phyloP scores from a whole-genome alignment of 2,888 invertebrate genomes.

The Crioceris asparagi region DNA sequence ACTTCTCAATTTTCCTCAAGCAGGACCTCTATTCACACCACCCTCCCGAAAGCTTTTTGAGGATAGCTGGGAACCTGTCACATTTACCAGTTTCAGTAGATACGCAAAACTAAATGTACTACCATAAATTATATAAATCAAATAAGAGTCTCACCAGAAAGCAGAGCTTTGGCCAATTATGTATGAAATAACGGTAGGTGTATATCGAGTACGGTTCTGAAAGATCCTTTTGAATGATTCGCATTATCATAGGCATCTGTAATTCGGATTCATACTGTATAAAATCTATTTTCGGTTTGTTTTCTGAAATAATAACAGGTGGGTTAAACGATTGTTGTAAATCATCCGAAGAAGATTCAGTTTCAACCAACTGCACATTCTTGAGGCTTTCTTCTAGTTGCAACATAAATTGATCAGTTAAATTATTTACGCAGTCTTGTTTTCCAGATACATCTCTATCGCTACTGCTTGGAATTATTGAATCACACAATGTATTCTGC shows the following conservation, averaged over 20 bases:
- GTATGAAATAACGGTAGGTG: conserved; percentile 99
- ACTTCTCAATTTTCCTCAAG: too few relatives aligned
- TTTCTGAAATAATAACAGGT: conserved; percentile 4
- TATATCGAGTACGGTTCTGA: conserved; percentile 99
- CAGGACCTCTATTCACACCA: too few relatives aligned
- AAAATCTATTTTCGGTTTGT: conserved; percentile 39
- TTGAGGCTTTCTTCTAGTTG: conserved; percentile 14
- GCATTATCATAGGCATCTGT: conserved; percentile 98
- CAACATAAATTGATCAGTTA: conserved; percentile 3
- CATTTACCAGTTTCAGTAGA: too few relatives aligned
- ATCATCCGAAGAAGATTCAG: too few relatives aligned
- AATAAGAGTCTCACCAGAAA: conserved; percentile 60
- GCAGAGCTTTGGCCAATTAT: conserved; percentile 99
- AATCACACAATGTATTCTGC: conserved; percentile 1
- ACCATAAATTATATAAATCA: too few relatives aligned
- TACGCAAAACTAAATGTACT: too few relatives aligned
- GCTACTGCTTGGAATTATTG: conserved; percentile 6
- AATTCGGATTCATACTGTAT: conserved; percentile 86
- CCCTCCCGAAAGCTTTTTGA: too few relatives aligned
- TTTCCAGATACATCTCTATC: too few relatives aligned
- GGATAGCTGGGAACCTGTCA: too few relatives aligned
- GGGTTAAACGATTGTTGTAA: too few relatives aligned
- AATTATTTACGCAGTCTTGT: too few relatives aligned
- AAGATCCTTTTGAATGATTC: conserved; percentile 95
- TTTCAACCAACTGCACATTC: conserved; percentile 5